A percentile compares a stretch with the other conserved stretches of the same genome.
phyloP scores from a whole-genome alignment of 2,888 invertebrate species.

The Diabrotica balteata region DNA sequence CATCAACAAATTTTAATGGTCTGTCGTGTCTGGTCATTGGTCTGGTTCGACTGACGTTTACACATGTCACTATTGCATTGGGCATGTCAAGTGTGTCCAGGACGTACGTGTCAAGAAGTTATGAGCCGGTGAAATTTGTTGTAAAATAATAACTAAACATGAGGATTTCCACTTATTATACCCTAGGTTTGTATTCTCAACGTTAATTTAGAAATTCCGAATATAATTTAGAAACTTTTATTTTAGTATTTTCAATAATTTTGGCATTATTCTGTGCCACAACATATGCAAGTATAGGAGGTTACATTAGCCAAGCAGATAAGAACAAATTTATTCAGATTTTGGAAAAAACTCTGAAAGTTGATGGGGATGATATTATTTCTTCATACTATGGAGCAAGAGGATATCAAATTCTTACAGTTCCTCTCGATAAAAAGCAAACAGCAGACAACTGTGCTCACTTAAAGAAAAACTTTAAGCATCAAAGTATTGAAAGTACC shows the following conservation, averaged over 20 bases:
- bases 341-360: conserved; percentile 48
- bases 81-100: conserved; percentile 14
- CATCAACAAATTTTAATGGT: too few species aligned
- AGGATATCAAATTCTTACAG: conserved; percentile 74
- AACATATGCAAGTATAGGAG: conserved; percentile 54
- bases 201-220: not conserved
- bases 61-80: conserved; percentile 6
- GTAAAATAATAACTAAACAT: conserved; percentile 27
- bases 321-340: conserved; percentile 50
- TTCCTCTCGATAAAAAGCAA: conserved; percentile 64
- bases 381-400: conserved; percentile 76
- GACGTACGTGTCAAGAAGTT: conserved; percentile 45
- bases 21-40: not conserved
- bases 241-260: conserved; percentile 39
- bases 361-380: conserved; percentile 65
- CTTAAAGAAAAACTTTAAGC: conserved; percentile 51
- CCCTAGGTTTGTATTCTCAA: conserved; percentile 37
- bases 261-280: conserved; percentile 31
- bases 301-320: conserved; percentile 54
- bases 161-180: conserved; percentile 36
- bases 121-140: conserved; percentile 45
- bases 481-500: conserved; percentile 45
- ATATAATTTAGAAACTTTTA: not conserved
- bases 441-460: conserved; percentile 62
- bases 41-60: not conserved